Evolutionary conservation across 2,113 vertebrate species (phyloP).

Genomic region (Eupsittula cactorum): DNA sequence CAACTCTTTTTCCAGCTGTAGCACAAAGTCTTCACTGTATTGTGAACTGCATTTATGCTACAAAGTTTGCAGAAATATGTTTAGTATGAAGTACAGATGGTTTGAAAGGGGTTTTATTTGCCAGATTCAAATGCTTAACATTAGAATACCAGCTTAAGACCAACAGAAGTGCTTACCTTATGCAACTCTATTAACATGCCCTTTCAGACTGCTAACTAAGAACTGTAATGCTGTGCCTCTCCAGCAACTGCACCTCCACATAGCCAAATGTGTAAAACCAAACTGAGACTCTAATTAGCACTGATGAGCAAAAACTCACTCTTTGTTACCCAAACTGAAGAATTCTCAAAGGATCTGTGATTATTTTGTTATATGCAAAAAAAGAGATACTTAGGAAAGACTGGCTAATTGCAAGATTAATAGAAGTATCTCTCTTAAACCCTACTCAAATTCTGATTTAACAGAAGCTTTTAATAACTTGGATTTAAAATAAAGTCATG

Average conservation of each 20-base stretch:
- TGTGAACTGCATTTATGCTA: slow-evolving; percentile 87
- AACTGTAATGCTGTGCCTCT: neutral
- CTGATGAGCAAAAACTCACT: neutral
- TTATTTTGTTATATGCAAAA: neutral
- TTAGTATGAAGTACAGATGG: slow-evolving; percentile 34
- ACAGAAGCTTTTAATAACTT: neutral
- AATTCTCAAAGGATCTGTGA: neutral
- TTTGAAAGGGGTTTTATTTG: neutral
- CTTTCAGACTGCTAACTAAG: neutral
- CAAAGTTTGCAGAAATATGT: slow-evolving; percentile 72
- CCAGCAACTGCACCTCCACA: neutral
- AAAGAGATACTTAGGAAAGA: neutral
- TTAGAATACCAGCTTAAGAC: neutral
- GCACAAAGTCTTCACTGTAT: slow-evolving; percentile 92
- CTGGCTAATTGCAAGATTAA: neutral
- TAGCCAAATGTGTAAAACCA: neutral
- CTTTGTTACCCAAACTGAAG: neutral
- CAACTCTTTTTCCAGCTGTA: slow-evolving; percentile 94
- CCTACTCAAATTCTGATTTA: neutral
- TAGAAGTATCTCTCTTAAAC: neutral
- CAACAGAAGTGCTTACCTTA: neutral
- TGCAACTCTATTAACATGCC: neutral
- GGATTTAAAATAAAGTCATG: neutral
- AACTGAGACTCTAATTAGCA: neutral
- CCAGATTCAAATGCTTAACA: neutral